Evolutionary conservation across 2,888 invertebrate genomes (phyloP).

Genomic region (Villa cingulata): DNA sequence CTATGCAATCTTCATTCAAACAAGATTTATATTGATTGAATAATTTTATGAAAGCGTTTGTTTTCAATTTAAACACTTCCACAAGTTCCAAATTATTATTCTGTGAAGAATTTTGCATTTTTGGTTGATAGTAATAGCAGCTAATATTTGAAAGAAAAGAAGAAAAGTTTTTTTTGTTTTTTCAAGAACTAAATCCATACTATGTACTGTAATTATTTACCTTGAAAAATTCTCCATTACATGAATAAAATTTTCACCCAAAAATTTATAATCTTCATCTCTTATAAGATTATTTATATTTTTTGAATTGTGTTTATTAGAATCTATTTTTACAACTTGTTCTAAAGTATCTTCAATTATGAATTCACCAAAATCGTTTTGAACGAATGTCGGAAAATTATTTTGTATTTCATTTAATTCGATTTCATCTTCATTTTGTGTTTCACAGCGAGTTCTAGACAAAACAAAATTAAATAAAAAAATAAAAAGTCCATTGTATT

Average conservation of each 20-base stretch:
- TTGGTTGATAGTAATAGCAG: slow-evolving; percentile 22
- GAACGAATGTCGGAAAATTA: slow-evolving; percentile 55
- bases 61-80: slow-evolving; percentile 23
- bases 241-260: slow-evolving; percentile 27
- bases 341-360: slow-evolving; percentile 40
- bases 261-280: slow-evolving; percentile 26
- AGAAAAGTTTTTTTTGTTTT: background rate
- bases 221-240: slow-evolving; percentile 26
- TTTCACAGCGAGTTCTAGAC: slow-evolving; percentile 48
- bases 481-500: too few species aligned
- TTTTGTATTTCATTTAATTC: slow-evolving; percentile 49
- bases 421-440: slow-evolving; percentile 54
- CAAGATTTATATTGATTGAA: slow-evolving; percentile 25
- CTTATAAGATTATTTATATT: slow-evolving; percentile 20
- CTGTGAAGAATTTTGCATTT: slow-evolving; percentile 3
- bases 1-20: slow-evolving; percentile 22
- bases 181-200: too few species aligned
- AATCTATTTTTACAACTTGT: slow-evolving; percentile 21
- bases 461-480: too few species aligned
- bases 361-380: slow-evolving; percentile 57
- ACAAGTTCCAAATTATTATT: slow-evolving; percentile 17
- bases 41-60: slow-evolving; percentile 27
- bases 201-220: slow-evolving; percentile 12
- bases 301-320: slow-evolving; percentile 15
- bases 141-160: slow-evolving; percentile 8